A percentile compares a stretch with the other conserved stretches of the same genome.
phyloP scores from a whole-genome alignment of 2,797 vertebrate species.

The Neostethus bicornis region DNA sequence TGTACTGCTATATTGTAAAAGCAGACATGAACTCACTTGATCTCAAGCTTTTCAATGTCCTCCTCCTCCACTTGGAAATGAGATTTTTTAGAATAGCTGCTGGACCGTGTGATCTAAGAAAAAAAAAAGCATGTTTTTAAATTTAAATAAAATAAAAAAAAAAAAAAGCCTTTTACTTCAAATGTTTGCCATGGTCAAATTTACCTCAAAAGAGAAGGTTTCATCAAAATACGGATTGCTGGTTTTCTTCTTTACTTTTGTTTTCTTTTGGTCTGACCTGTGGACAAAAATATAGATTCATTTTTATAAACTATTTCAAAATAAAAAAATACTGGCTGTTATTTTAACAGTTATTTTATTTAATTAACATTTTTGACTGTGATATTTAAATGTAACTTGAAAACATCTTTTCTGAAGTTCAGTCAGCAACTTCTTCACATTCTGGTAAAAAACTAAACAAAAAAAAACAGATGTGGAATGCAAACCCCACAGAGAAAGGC shows the following conservation, averaged over 20 bases:
- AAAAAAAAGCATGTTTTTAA: too few relatives aligned
- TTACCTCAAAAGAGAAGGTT: constrained; percentile 97
- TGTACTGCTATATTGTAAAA: neutral
- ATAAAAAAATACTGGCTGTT: too few relatives aligned
- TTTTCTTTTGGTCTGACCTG: constrained; percentile 98
- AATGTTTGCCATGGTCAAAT: neutral
- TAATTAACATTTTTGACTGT: too few relatives aligned
- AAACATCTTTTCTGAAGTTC: too few relatives aligned
- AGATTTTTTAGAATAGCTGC: constrained; percentile 95
- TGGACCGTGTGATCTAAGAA: constrained; percentile 90
- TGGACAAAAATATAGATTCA: constrained; percentile 5
- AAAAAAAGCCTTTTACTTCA: too few relatives aligned
- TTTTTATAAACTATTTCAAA: neutral
- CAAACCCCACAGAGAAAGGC: too few relatives aligned
- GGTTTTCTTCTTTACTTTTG: constrained; percentile 99
- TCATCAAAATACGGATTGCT: constrained; percentile 97
- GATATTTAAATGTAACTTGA: too few relatives aligned
- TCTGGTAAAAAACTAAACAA: too few relatives aligned
- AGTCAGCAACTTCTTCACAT: too few relatives aligned
- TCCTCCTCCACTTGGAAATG: constrained; percentile 98
- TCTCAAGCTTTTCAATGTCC: constrained; percentile 97
- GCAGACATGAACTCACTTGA: constrained; percentile 83
- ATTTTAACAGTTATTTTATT: too few relatives aligned
- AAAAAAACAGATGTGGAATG: too few relatives aligned
- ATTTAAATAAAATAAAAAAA: too few relatives aligned